phyloP scores from a whole-genome alignment of 2,888 invertebrate genomes.

The Drosophila kuntzei region DNA sequence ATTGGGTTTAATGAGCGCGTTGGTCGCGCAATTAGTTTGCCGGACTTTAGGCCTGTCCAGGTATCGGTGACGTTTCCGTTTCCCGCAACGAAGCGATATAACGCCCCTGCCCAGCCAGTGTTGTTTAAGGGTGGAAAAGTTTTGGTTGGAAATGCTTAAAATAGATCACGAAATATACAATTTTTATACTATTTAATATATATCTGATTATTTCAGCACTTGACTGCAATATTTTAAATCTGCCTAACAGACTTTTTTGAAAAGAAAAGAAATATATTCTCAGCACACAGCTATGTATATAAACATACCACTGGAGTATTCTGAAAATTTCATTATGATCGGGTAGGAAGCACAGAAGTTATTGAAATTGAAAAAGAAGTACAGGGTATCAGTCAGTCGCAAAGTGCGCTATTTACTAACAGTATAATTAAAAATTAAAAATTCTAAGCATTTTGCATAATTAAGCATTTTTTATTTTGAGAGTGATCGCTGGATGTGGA shows the following conservation, averaged over 20 bases:
- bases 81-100: not conserved
- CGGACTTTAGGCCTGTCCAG: not conserved
- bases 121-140: slow-evolving; percentile 8
- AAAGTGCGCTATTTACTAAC: not conserved
- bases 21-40: slow-evolving; percentile 67
- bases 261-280: not conserved
- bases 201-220: not conserved
- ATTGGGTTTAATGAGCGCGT: slow-evolving; percentile 73
- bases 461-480: not conserved
- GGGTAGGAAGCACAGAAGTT: not conserved
- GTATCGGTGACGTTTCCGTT: slow-evolving; percentile 45
- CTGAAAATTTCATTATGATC: not conserved
- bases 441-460: slow-evolving; percentile 4
- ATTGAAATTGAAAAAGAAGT: not conserved
- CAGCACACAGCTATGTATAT: not conserved
- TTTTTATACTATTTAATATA: no score
- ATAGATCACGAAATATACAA: no score
- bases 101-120: slow-evolving; percentile 5
- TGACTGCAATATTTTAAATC: not conserved
- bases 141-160: not conserved
- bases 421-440: not conserved
- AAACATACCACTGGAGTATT: no score
- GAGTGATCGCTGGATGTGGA: slow-evolving; percentile 13
- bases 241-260: not conserved
- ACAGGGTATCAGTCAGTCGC: not conserved